Evolutionary conservation across 2,797 vertebrate genomes (phyloP), one percentile per base, ranked within the genome.

Genomic region (Acanthurus leucopareius): DNA sequence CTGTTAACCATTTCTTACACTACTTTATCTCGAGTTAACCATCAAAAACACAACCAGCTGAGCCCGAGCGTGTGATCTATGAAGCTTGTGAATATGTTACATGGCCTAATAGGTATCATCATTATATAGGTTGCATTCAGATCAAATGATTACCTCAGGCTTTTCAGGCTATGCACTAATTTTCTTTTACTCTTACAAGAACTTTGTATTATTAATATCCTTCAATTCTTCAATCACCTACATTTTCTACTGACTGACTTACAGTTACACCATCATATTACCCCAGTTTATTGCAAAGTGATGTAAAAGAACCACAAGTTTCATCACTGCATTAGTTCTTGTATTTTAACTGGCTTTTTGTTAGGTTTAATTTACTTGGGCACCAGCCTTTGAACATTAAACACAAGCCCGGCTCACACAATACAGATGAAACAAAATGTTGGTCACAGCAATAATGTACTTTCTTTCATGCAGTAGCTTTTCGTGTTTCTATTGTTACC

Each of bases 401-500:
- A 13, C 58, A 2, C 17, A 5, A 38, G n/a, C 10, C 35, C 7
- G 6, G 0, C 45, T 2, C 1, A 13, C 38, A 62, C 1, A 25
- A 15, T 32, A 5, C 3, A 49, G 22, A 53, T 25, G 15, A 54
- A 73, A 42, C 47, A 15, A 35, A 15, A n/a, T 45, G 6, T 28
- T 1, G 4, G 62, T 9, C 10, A 28, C 3, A 59, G 9, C 38
- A 53, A 9, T 35, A 8, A 38, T 7, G 9, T 35, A 7, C 40
- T 16, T 48, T 20, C 10, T 4, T 10, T 51, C 64, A 20, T n/a
- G 61, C 68, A 49, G 9, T 2, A 64, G 10, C 78, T 53, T 68
- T 57, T 71, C 65, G 32, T 73, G 54, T 6, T 38, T 72, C 75
- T 52, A 28, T 71, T 73, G 60, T 51, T 67, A 56, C 17, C 35